These are phyloP conservation scores for Danio choprae DNA, from an alignment of 2,797 vertebrate genomes.

Conservation along the genomic window DNA sequence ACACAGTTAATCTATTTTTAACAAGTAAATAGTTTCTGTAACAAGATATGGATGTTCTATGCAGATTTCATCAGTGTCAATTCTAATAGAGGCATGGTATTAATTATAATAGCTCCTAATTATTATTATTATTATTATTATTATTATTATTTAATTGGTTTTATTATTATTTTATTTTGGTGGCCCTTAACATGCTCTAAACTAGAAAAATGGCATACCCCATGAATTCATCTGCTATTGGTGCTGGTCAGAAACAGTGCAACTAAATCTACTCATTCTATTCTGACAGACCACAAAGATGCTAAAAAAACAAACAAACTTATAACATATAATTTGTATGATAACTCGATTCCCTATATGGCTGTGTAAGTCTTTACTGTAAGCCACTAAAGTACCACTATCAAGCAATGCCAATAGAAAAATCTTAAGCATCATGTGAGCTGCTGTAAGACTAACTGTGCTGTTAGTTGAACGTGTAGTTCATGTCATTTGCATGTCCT, in stretches of 20 bases:
- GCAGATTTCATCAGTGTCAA: not conserved
- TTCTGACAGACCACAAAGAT: no score
- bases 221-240: no score
- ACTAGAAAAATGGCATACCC: no score
- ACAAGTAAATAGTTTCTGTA: not conserved
- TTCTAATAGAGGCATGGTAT: not conserved
- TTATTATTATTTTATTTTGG: no score
- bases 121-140: not conserved
- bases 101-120: no score
- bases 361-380: not conserved
- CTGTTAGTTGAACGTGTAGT: not conserved
- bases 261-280: no score
- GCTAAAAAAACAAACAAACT: no score
- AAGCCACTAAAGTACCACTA: not conserved
- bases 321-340: no score
- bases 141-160: not conserved
- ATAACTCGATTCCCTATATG: not conserved
- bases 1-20: slow-evolving; percentile 9
- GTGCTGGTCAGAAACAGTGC: no score
- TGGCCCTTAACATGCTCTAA: no score
- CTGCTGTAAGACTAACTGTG: no score
- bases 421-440: not conserved
- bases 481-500: not conserved
- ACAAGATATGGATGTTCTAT: not conserved
- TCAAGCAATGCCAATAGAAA: not conserved